These are phyloP conservation scores for Contarinia nasturtii DNA, from an alignment of 1,140 invertebrate species.

Conservation along the genomic window DNA sequence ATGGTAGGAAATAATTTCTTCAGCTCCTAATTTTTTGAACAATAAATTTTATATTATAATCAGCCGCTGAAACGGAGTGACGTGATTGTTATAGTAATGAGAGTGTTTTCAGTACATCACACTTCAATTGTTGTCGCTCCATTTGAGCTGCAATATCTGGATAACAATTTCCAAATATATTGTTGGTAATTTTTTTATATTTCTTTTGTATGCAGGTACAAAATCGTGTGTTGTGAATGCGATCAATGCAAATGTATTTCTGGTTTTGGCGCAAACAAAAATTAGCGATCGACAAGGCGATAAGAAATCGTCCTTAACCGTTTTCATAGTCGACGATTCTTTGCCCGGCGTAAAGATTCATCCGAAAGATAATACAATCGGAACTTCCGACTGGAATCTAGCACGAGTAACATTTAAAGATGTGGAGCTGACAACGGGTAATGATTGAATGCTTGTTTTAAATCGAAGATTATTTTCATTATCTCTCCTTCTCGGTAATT, in stretches of 20 bases:
- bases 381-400: slow-evolving; percentile 25
- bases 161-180: too few species aligned
- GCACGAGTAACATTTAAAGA: slow-evolving; percentile 26
- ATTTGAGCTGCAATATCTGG: too few species aligned
- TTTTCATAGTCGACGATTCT: slow-evolving; percentile 53
- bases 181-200: not conserved
- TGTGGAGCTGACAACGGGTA: slow-evolving; percentile 22
- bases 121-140: not conserved
- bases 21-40: too few species aligned
- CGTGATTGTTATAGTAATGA: too few species aligned
- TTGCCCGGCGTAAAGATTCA: slow-evolving; percentile 47
- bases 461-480: too few species aligned
- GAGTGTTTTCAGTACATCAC: not conserved
- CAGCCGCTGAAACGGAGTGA: too few species aligned
- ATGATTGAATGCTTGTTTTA: slow-evolving; percentile 1
- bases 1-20: not conserved
- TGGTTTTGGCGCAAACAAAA: slow-evolving; percentile 25
- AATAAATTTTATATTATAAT: too few species aligned
- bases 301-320: slow-evolving; percentile 10
- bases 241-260: slow-evolving; percentile 25
- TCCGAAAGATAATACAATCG: slow-evolving; percentile 51
- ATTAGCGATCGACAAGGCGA: slow-evolving; percentile 11
- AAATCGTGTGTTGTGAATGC: slow-evolving; percentile 30
- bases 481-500: too few species aligned
- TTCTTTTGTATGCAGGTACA: not conserved